Evolutionary conservation across 1,140 invertebrate genomes (phyloP), one percentile per base, ranked within the genome.

Genomic region (Trachymyrmex septentrionalis): DNA sequence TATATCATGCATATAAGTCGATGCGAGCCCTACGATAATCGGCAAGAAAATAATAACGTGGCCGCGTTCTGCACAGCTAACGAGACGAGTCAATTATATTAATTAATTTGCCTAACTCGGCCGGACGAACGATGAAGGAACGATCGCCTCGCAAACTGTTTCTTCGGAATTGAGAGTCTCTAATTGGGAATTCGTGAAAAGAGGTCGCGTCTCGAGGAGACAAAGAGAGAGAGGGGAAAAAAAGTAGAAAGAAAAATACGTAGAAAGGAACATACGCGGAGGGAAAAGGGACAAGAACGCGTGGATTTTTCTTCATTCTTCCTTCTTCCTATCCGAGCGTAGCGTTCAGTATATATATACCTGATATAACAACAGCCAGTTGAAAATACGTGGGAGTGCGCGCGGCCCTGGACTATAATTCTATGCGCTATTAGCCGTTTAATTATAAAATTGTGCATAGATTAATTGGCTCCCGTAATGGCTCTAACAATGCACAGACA

Each of bases 361-460:
- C 48, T 77, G 53, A 55, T 73, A 84, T 63, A 87, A 63, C 76
- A 24, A 87, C 77, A 71, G 48, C 30, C 30, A 71, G 77, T 30
- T 73, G 55, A 53, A 88, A 85, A 76, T 92, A 93, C 94, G 95
- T 95, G 94, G 94, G 94, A 95, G 94, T 94, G 77, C 84, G 87
- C 91, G 87, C 92, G 93, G 92, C 93, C 94, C 93, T 93, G 93
- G 92, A 91, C 91, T 93, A 92, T 93, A 94, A 94, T 95, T 95
- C 94, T 93, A 95, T 94, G 94, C 94, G 92, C 92, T 93, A 95
- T 95, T 95, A 95, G 94, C 92, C 93, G 90, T 95, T 95, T 95
- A 95, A 95, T 95, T 95, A 95, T 94, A 93, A 95, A 95, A 95
- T 95, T 95, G 93, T 93, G 94, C 94, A 93, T 95, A 94, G 93